Evolutionary conservation across 2,113 vertebrate species (phyloP), one percentile per base, ranked within the genome.

Genomic region (Clinocottus analis): DNA sequence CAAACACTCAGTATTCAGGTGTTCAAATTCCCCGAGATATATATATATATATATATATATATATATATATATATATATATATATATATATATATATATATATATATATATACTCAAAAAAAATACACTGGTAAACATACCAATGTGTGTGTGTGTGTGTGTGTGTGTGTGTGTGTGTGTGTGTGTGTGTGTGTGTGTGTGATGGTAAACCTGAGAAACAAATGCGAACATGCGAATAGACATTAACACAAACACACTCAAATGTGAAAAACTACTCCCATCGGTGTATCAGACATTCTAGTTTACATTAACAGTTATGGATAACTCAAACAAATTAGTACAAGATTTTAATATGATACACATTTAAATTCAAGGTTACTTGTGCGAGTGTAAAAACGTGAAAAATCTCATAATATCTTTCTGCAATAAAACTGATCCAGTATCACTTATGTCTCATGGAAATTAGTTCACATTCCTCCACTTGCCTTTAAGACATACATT

Each of bases 1-100:
- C 89, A 86, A 80, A 86, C 80, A 62, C 58, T 88, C 85, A 71
- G 77, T 81, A 87, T 90, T 81, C 77, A 70, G 75, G 70, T 74
- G 91, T 91, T 92, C 78, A 90, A 88, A 94, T 93, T 88, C 70
- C 39, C 66, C 16, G 33, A 49, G 72, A 92, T 61, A 73, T 81
- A 55, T 41, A 80, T 77, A 81, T 47, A 66, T 39, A 31, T 31
- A 81, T 47, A 66, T 39, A 31, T 31, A 92, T 61, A 73, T 81
- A 55, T 41, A 80, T 77, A 81, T 47, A 66, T 39, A 31, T 31
- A 92, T 61, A 73, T 81, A 55, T 41, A 80, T 77, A 81, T 47
- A 66, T 39, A 31, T 31, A 92, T 61, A 73, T 81, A 55, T 41
- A 80, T 77, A 81, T 47, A 66, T 39, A 31, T 31, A 92, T 61